Conservation (phyloP, 2,888 invertebrate species). For the Lysandra bellargus region DNA sequence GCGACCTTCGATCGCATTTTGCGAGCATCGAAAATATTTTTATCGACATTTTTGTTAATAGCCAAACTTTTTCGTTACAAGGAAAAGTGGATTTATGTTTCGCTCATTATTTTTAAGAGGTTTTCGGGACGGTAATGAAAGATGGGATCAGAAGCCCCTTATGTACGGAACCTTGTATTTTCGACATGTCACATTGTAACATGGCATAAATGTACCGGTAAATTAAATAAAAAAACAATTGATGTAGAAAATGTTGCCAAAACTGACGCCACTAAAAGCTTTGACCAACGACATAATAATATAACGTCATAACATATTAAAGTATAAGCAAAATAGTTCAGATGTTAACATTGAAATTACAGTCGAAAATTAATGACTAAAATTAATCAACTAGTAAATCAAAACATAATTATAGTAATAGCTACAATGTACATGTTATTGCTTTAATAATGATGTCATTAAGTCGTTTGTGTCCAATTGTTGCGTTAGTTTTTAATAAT, state of each 20-base stretch:
- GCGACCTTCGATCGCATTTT: conserved; percentile 2
- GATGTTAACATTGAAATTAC: background rate
- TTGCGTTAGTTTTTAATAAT: background rate
- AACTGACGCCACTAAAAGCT: background rate
- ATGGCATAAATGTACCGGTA: background rate
- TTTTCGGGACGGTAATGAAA: background rate
- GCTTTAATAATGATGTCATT: background rate
- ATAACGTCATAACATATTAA: no score
- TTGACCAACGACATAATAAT: no score
- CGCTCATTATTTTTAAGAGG: conserved; percentile 4
- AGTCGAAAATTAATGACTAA: background rate
- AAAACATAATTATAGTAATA: background rate
- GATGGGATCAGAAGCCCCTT: background rate
- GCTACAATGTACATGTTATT: background rate
- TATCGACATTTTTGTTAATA: conserved; percentile 22
- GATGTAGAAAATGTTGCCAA: background rate
- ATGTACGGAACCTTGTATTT: background rate
- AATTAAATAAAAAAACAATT: background rate
- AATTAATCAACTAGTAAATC: background rate
- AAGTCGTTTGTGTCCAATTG: background rate
- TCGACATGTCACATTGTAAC: background rate
- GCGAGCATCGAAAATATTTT: conserved; percentile 4
- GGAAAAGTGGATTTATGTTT: conserved; percentile 1
- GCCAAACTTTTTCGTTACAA: background rate
- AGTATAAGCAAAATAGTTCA: no score